phyloP scores from a whole-genome alignment of 2,888 invertebrate species.

The Dysmachus trigonus region DNA sequence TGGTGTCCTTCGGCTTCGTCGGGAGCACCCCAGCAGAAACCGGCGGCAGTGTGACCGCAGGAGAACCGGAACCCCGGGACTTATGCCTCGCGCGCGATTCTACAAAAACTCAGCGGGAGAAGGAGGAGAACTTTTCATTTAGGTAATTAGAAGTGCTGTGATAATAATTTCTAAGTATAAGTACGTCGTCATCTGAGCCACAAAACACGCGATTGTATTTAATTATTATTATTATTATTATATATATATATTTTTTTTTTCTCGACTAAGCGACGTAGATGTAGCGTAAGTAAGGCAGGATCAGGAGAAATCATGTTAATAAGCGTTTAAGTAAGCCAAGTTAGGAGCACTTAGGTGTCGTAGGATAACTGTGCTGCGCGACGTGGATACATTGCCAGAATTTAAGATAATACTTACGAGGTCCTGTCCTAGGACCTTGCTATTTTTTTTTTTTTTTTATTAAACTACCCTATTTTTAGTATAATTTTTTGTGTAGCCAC shows the following conservation, averaged over 20 bases:
- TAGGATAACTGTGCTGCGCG: background rate
- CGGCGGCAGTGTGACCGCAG: background rate
- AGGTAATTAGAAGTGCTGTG: conserved; percentile 53
- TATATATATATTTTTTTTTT: background rate
- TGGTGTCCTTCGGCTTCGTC: background rate
- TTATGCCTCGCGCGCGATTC: background rate
- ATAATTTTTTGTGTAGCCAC: conserved; percentile 8
- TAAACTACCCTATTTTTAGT: background rate
- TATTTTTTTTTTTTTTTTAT: conserved; percentile 32
- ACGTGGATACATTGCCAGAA: conserved; percentile 48
- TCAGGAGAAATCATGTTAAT: background rate
- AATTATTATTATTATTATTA: background rate
- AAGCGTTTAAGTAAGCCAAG: background rate
- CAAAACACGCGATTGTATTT: background rate
- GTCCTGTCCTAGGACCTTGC: background rate
- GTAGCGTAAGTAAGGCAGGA: background rate
- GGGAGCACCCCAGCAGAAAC: background rate
- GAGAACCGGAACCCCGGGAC: background rate
- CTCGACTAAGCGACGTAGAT: background rate
- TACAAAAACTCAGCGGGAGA: conserved; percentile 42
- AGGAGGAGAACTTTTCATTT: conserved; percentile 34
- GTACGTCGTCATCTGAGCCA: conserved; percentile 34
- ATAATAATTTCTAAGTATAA: conserved; percentile 53
- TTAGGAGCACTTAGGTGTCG: background rate
- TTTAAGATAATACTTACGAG: conserved; percentile 46